Percentiles rank a stretch among this genome's conserved stretches.
These are phyloP conservation scores for Bradypodion ventrale DNA, from an alignment of 2,797 vertebrate species.

Conservation along the genomic window DNA sequence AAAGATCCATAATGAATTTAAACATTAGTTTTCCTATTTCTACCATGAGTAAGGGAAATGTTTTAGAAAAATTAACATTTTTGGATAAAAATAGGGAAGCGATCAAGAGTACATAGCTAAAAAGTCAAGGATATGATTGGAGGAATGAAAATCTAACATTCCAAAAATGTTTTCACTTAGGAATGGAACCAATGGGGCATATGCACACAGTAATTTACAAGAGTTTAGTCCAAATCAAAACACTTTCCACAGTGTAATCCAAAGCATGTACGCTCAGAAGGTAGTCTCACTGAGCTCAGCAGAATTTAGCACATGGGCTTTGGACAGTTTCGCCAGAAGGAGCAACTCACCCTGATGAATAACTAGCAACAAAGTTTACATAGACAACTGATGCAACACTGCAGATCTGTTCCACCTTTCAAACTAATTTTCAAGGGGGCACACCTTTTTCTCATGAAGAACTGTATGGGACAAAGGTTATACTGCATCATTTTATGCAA, in stretches of 20 bases:
- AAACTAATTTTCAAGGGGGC: neutral
- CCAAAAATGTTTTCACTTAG: neutral
- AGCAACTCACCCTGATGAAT: neutral
- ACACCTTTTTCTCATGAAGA: neutral
- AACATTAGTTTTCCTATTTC: neutral
- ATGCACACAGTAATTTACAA: neutral
- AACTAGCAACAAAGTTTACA: neutral
- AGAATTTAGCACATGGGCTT: neutral
- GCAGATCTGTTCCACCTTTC: neutral
- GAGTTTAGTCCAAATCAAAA: neutral
- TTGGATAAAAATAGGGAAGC: neutral
- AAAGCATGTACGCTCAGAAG: neutral
- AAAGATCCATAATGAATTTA: neutral
- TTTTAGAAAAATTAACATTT: neutral
- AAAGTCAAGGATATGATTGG: neutral
- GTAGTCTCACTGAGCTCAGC: too few relatives aligned
- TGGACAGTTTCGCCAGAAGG: neutral
- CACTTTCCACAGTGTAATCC: neutral
- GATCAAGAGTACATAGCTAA: neutral
- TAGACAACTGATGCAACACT: neutral
- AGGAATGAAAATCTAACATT: neutral
- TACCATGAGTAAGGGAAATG: neutral
- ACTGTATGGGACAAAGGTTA: neutral
- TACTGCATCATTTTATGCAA: neutral
- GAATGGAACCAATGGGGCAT: neutral